Evolutionary conservation across 2,797 vertebrate genomes (phyloP), one percentile per base, ranked within the genome.

Genomic region (Scyliorhinus canicula): DNA sequence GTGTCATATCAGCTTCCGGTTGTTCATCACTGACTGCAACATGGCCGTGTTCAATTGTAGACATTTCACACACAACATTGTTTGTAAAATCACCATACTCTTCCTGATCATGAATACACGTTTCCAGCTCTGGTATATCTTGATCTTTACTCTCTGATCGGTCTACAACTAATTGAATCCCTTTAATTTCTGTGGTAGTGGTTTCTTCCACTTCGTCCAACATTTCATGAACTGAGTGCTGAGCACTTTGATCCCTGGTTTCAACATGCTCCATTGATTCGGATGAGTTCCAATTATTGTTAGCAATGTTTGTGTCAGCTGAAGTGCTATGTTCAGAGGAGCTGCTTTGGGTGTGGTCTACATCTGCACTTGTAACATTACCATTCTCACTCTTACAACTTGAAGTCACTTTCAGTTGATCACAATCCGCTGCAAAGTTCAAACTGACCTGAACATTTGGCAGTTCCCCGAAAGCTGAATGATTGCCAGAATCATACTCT

Each of bases 391-490:
- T 52, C 52, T 52, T 52, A 71, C 93, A 69, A 21, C 50, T 19
- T 35, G 69, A 74, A 71, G 67, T 5, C 77, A 95, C 91, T 95
- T 95, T 96, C 35, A 95, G 95, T 95, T 97, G 95, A 26, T 95
- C 65, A 96, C 97, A 96, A 95, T 97, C 96, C 96, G 97, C 96
- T 96, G 96, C 96, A 96, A 97, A 97, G 95, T 74, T 69, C 19
- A 31, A 52, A 94, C 44, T 97, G 96, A 96, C 96, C 95, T 96
- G 96, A 96, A 97, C 63, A 95, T 95, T 96, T 96, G 96, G 50
- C 95, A 95, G 95, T 96, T 96, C 96, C 95, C 95, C 96, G 95
- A 97, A 97, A 96, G 65, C 95, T 96, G 96, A 96, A 96, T 96
- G 95, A 95, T 95, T 95, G 96, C 95, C 96, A 74, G 31, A 3